Conservation (phyloP, 2,888 invertebrate species). For the Pyrrhia umbra region DNA sequence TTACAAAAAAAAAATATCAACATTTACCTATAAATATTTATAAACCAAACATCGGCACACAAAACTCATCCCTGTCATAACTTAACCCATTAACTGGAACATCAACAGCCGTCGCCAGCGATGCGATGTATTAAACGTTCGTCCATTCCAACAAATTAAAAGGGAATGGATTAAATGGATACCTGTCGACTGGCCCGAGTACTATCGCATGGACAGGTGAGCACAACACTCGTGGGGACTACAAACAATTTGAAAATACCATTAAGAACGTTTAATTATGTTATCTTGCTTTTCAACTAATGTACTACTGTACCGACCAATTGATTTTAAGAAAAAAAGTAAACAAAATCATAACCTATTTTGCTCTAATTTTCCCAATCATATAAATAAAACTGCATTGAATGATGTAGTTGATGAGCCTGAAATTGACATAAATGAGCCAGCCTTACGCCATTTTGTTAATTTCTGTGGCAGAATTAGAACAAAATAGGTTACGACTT, state of each 20-base stretch:
- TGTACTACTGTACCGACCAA: too few species aligned
- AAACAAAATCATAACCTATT: too few species aligned
- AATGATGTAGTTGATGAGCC: too few species aligned
- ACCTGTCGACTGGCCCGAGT: constrained; percentile 30
- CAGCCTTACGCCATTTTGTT: too few species aligned
- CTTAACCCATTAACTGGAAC: constrained; percentile 26
- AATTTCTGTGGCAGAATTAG: too few species aligned
- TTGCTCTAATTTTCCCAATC: too few species aligned
- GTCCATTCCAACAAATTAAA: constrained; percentile 59
- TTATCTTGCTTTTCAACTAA: neutral
- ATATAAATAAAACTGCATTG: too few species aligned
- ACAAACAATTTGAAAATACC: neutral
- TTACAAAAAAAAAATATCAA: neutral
- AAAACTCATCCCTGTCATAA: constrained; percentile 10
- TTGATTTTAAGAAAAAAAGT: too few species aligned
- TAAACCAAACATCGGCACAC: constrained; percentile 17
- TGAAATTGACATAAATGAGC: too few species aligned
- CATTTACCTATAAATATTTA: neutral
- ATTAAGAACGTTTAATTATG: neutral
- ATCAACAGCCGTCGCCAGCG: constrained; percentile 40
- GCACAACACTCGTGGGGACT: neutral
- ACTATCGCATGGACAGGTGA: constrained; percentile 21
- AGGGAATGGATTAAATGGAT: constrained; percentile 55
- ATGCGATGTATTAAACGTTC: constrained; percentile 57
- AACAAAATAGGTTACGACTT: too few species aligned